These are phyloP conservation scores for Bursaphelenchus okinawaensis DNA, from an alignment of 2,888 invertebrate species.

Conservation along the genomic window DNA sequence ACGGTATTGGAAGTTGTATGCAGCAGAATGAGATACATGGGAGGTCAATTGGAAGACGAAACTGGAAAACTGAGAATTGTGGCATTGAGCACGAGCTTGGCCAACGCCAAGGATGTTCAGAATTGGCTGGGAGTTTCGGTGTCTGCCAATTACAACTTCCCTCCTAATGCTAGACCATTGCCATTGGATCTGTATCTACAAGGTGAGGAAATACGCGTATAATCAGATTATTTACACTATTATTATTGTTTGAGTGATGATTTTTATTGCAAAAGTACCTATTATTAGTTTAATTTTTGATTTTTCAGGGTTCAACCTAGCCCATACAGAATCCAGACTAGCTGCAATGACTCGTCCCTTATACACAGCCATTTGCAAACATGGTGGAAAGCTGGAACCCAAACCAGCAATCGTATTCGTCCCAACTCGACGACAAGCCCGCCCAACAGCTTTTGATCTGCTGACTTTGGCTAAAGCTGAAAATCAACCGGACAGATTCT, in stretches of 20 bases:
- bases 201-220: slow-evolving; percentile 42
- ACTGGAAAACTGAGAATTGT: slow-evolving; percentile 66
- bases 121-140: slow-evolving; percentile 70
- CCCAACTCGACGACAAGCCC: slow-evolving; percentile 62
- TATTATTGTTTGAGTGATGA: neutral
- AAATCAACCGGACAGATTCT: slow-evolving; percentile 76
- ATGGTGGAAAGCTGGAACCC: slow-evolving; percentile 66
- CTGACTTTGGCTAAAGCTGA: slow-evolving; percentile 88
- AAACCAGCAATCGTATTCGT: slow-evolving; percentile 85
- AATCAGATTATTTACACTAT: neutral
- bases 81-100: slow-evolving; percentile 83
- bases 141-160: slow-evolving; percentile 78
- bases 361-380: slow-evolving; percentile 80
- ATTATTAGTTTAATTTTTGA: neutral
- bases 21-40: slow-evolving; percentile 84
- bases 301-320: slow-evolving; percentile 79
- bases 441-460: slow-evolving; percentile 86
- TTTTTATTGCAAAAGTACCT: neutral
- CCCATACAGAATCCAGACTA: slow-evolving; percentile 89
- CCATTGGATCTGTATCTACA: slow-evolving; percentile 89
- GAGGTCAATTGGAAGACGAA: slow-evolving; percentile 72
- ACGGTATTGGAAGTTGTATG: slow-evolving; percentile 88
- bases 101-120: slow-evolving; percentile 72
- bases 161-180: slow-evolving; percentile 89
- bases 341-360: slow-evolving; percentile 97